Evolutionary conservation across 1,140 invertebrate genomes (phyloP).

Genomic region (Drosophila sp.): DNA sequence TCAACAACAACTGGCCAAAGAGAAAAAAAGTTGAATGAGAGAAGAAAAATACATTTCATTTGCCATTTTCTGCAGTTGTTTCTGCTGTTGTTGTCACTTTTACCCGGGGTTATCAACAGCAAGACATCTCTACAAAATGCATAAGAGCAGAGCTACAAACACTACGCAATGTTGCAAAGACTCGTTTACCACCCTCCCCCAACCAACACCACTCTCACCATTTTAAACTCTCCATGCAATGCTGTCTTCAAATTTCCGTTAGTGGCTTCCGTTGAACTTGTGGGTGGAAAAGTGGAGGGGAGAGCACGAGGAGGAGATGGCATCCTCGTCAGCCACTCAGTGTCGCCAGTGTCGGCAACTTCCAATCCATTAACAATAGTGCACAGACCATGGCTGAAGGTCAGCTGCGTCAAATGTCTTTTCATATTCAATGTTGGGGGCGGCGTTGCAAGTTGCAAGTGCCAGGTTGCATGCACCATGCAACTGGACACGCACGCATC

Average conservation of each 20-base stretch:
- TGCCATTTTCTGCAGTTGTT: slow-evolving; percentile 30
- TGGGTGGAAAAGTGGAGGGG: not conserved
- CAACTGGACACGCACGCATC: slow-evolving; percentile 8
- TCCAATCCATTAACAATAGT: slow-evolving; percentile 13
- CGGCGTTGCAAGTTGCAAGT: slow-evolving; percentile 3
- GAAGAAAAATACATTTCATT: slow-evolving; percentile 38
- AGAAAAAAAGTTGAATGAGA: not conserved
- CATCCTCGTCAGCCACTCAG: not conserved
- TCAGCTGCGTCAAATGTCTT: slow-evolving; percentile 68
- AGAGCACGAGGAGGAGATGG: not conserved
- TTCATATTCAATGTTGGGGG: slow-evolving; percentile 51
- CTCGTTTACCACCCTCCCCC: too few species aligned
- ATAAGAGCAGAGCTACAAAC: slow-evolving; percentile 45
- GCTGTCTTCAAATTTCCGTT: slow-evolving; percentile 6
- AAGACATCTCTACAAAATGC: slow-evolving; percentile 66
- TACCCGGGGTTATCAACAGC: slow-evolving; percentile 65
- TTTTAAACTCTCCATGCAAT: not conserved
- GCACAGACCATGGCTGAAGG: slow-evolving; percentile 44
- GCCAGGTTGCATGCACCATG: not conserved
- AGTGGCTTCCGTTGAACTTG: slow-evolving; percentile 76
- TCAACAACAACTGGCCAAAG: slow-evolving; percentile 23
- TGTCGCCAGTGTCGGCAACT: slow-evolving; percentile 8
- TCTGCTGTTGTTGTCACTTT: slow-evolving; percentile 50
- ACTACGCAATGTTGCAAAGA: slow-evolving; percentile 41
- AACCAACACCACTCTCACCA: too few species aligned